Evolutionary conservation across 2,113 vertebrate genomes (phyloP).

Genomic region (Callaeas wilsoni): DNA sequence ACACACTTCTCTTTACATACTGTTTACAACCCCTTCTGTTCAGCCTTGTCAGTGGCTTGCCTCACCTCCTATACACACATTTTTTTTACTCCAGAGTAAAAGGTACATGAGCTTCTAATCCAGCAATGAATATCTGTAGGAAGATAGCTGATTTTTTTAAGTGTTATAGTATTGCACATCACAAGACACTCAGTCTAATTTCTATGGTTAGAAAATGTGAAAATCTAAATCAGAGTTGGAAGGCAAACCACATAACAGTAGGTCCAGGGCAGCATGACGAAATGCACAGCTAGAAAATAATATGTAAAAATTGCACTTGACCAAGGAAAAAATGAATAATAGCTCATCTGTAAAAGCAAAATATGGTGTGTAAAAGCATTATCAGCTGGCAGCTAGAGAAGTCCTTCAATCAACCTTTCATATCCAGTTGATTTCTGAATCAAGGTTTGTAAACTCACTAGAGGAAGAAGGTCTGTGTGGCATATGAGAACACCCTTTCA

Average conservation of each 20-base stretch:
- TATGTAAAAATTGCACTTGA: background rate
- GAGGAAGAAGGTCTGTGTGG: background rate
- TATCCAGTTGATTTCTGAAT: background rate
- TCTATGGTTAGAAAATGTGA: background rate
- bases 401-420: background rate
- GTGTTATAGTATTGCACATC: background rate
- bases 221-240: background rate
- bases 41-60: background rate
- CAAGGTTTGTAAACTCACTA: background rate
- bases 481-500: background rate
- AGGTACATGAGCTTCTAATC: background rate
- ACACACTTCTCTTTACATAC: background rate
- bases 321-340: background rate
- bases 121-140: background rate
- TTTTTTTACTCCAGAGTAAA: background rate
- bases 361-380: background rate
- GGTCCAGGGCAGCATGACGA: background rate
- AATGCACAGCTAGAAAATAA: background rate
- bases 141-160: background rate
- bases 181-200: background rate
- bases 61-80: background rate
- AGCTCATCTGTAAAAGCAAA: background rate
- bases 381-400: background rate
- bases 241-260: background rate
- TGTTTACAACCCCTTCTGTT: background rate